phyloP scores from a whole-genome alignment of 1,140 invertebrate species.

The Aradophagus sp. region DNA sequence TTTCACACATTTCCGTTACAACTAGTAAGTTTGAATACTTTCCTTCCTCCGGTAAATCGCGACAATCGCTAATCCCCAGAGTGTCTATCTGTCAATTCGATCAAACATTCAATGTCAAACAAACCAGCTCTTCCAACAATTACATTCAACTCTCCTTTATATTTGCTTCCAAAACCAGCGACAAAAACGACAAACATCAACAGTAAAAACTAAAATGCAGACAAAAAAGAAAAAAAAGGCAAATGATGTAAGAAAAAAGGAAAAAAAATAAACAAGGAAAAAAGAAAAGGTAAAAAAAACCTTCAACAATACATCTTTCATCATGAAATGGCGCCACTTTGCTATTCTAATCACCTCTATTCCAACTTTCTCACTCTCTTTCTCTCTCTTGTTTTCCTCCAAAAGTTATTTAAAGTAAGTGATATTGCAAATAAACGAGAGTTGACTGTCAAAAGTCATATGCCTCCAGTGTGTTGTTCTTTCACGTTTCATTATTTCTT shows the following conservation, averaged over 20 bases:
- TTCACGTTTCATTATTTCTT: background rate
- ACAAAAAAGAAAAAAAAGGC: constrained; percentile 13
- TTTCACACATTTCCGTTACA: too few relatives aligned
- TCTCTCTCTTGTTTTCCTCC: background rate
- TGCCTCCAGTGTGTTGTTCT: constrained; percentile 13
- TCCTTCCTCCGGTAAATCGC: constrained; percentile 27
- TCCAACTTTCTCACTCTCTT: background rate
- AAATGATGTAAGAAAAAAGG: background rate
- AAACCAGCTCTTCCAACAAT: constrained; percentile 15
- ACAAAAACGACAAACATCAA: constrained; percentile 37
- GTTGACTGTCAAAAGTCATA: constrained; percentile 26
- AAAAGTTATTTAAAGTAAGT: constrained; percentile 47
- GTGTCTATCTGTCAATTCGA: constrained; percentile 31
- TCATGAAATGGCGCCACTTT: constrained; percentile 33
- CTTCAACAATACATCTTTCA: too few relatives aligned
- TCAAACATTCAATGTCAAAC: constrained; percentile 20
- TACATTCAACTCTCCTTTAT: constrained; percentile 49
- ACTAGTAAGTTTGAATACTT: constrained; percentile 1
- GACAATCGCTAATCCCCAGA: constrained; percentile 1
- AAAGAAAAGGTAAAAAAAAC: background rate
- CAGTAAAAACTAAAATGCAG: constrained; percentile 12
- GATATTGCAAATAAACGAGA: constrained; percentile 42
- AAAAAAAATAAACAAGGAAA: background rate
- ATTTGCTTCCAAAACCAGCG: constrained; percentile 15
- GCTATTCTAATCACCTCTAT: constrained; percentile 1